These are phyloP conservation scores for Mizuhopecten yessoensis DNA, from an alignment of 1,140 invertebrate genomes.

Conservation along the genomic window DNA sequence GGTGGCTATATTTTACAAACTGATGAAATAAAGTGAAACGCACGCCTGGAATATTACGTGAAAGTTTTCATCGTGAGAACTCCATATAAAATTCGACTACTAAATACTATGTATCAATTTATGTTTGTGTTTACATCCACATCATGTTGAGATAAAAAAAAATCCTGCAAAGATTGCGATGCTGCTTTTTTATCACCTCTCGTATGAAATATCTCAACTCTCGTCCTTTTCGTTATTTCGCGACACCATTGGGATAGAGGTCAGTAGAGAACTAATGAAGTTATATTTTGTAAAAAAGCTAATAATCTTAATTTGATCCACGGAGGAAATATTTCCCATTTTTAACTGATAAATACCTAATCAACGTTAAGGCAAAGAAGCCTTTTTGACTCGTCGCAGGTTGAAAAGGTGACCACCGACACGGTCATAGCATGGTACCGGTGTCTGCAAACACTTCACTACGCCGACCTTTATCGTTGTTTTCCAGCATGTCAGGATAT, in stretches of 20 bases:
- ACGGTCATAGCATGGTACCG: not conserved
- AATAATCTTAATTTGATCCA: not conserved
- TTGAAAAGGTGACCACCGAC: not conserved
- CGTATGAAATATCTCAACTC: not conserved
- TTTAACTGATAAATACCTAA: not conserved
- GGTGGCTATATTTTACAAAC: not conserved
- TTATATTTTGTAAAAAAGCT: not conserved
- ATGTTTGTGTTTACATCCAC: not conserved
- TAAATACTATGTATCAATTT: no score
- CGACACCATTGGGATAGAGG: not conserved
- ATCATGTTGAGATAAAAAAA: not conserved
- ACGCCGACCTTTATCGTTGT: no score
- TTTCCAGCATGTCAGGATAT: no score
- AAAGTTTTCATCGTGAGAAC: not conserved
- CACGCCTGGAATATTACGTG: not conserved
- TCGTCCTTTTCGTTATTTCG: constrained; percentile 1
- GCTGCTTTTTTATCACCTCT: no score
- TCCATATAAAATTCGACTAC: no score
- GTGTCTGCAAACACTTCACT: no score
- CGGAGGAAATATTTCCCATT: not conserved
- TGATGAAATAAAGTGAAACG: not conserved
- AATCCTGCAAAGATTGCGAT: not conserved
- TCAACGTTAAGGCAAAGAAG: not conserved
- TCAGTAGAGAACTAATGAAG: not conserved
- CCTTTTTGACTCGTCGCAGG: not conserved